These are phyloP conservation scores for Cyphomyrus discorhynchus DNA, from an alignment of 2,113 vertebrate genomes.

Conservation along the genomic window DNA sequence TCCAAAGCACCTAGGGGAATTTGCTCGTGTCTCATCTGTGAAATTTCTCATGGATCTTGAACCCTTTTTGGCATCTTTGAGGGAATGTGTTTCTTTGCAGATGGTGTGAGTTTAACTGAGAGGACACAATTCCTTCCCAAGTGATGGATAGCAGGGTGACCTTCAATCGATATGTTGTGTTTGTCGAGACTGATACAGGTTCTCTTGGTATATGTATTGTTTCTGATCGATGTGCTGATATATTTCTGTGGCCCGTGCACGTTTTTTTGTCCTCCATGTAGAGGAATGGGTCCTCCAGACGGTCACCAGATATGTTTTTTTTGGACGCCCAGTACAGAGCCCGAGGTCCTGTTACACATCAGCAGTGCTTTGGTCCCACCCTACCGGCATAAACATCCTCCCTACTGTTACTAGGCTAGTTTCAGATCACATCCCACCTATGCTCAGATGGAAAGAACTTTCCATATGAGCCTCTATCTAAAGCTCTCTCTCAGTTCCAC, in stretches of 20 bases:
- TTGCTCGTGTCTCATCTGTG: neutral
- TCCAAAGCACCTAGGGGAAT: neutral
- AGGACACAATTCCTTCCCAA: neutral
- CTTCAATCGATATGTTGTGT: neutral
- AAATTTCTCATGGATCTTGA: neutral
- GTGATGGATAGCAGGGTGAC: neutral
- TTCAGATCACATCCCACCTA: neutral
- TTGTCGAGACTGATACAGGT: neutral
- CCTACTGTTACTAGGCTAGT: neutral
- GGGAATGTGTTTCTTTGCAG: neutral
- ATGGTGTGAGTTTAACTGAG: neutral
- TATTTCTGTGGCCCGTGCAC: neutral
- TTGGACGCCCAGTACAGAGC: neutral
- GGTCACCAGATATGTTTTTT: neutral
- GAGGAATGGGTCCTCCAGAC: neutral
- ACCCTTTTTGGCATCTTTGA: neutral
- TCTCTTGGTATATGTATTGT: neutral
- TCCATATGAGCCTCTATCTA: neutral
- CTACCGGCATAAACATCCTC: neutral
- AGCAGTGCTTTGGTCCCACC: neutral
- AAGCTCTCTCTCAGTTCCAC: neutral
- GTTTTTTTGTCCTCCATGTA: neutral
- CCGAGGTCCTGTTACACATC: neutral
- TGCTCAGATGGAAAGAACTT: neutral
- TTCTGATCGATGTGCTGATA: neutral